A percentile compares a stretch with the other conserved stretches of the same genome.
Evolutionary conservation across 2,113 vertebrate genomes (phyloP).

Genomic region (Mixornis gularis): DNA sequence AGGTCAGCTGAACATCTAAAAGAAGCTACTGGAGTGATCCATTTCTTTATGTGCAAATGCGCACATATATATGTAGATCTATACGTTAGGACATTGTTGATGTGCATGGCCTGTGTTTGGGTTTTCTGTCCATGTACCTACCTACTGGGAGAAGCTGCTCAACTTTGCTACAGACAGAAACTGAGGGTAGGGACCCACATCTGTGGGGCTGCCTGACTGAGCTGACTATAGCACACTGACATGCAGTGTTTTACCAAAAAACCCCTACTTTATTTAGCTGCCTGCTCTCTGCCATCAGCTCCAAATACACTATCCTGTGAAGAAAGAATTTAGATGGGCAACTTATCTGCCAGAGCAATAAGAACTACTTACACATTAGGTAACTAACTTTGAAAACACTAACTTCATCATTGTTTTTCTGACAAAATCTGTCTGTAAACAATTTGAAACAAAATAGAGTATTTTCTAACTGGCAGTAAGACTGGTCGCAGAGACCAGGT

Average conservation of each 20-base stretch:
- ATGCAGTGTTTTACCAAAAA: neutral
- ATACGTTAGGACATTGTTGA: accelerated
- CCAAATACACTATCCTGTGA: neutral
- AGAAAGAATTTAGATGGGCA: neutral
- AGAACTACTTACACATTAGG: neutral
- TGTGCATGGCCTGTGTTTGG: no score
- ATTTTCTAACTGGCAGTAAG: neutral
- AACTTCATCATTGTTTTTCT: neutral
- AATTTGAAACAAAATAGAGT: neutral
- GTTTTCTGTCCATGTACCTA: neutral
- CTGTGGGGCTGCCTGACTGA: neutral
- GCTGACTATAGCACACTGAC: neutral
- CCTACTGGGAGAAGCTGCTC: neutral
- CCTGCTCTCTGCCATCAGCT: neutral
- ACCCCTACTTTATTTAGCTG: neutral
- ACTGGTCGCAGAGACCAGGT: neutral
- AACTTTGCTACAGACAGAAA: neutral
- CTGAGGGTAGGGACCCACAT: neutral
- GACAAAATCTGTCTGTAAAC: neutral
- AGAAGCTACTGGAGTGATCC: accelerated
- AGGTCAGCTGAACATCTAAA: neutral
- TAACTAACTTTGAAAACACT: neutral
- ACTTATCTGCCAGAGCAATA: neutral
- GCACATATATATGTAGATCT: accelerated
- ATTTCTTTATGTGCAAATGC: neutral